Conservation (phyloP, 2,888 invertebrate species). For the Panopea generosa region DNA sequence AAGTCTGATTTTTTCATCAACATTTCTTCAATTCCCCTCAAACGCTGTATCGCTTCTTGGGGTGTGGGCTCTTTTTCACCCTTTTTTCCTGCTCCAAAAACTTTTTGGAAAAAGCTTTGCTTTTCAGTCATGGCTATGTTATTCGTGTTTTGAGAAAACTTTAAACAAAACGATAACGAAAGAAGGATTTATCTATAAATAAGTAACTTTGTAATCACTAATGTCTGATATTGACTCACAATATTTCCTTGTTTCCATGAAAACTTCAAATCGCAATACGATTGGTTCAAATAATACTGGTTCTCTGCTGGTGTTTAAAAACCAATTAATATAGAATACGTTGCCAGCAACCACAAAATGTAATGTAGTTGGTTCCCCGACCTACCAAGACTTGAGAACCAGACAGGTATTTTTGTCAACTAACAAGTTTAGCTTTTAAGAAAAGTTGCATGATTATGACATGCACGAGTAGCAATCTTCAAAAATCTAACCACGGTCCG, state of each 20-base stretch:
- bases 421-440: no score
- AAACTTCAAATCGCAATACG: not conserved
- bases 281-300: slow-evolving; percentile 32
- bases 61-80: slow-evolving; percentile 93
- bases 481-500: no score
- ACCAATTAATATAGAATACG: no score
- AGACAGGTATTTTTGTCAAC: no score
- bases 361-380: no score
- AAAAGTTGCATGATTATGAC: no score
- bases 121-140: slow-evolving; percentile 47
- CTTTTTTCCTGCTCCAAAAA: slow-evolving; percentile 90
- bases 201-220: slow-evolving; percentile 25
- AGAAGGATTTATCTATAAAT: not conserved
- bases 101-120: slow-evolving; percentile 77
- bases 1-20: slow-evolving; percentile 98
- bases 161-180: no score
- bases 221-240: slow-evolving; percentile 60
- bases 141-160: no score
- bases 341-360: no score
- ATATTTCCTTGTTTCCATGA: slow-evolving; percentile 38
- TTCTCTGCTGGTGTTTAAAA: no score
- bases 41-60: slow-evolving; percentile 98
- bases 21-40: slow-evolving; percentile 98
- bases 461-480: no score
- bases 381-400: no score